phyloP scores from a whole-genome alignment of 2,113 vertebrate genomes.

The Perognathus longimembris region DNA sequence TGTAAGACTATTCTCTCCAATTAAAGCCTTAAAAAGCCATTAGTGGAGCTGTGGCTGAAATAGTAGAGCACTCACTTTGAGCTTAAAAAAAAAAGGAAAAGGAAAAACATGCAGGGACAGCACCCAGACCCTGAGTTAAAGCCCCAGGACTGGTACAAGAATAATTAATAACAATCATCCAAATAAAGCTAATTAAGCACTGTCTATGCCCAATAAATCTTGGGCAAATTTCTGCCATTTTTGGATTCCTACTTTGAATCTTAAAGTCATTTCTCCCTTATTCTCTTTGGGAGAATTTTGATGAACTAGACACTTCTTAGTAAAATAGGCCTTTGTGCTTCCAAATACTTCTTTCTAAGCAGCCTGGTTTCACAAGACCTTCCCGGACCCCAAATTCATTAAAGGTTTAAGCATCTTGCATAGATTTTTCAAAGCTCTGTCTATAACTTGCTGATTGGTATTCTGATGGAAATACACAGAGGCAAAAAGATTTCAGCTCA shows the following conservation, averaged over 20 bases:
- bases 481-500: not conserved
- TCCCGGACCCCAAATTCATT: not conserved
- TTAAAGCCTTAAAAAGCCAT: no score
- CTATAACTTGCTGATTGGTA: not conserved
- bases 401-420: constrained; percentile 10
- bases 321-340: constrained; percentile 5
- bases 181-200: constrained; percentile 42
- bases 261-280: not conserved
- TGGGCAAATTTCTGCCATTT: not conserved
- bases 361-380: not conserved
- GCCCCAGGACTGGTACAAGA: no score
- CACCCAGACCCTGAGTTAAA: no score
- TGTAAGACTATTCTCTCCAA: no score
- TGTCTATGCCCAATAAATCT: not conserved
- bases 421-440: constrained; percentile 28
- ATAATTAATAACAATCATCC: not conserved
- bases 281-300: not conserved
- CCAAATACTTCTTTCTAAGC: constrained; percentile 13
- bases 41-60: no score
- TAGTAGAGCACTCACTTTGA: no score
- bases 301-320: not conserved
- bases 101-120: no score
- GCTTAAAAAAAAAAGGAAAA: no score
- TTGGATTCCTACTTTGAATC: not conserved
- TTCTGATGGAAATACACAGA: constrained; percentile 39